Base-by-base conservation (phyloP, 1,140 invertebrate genomes). In the Achatina immaculata region DNA sequence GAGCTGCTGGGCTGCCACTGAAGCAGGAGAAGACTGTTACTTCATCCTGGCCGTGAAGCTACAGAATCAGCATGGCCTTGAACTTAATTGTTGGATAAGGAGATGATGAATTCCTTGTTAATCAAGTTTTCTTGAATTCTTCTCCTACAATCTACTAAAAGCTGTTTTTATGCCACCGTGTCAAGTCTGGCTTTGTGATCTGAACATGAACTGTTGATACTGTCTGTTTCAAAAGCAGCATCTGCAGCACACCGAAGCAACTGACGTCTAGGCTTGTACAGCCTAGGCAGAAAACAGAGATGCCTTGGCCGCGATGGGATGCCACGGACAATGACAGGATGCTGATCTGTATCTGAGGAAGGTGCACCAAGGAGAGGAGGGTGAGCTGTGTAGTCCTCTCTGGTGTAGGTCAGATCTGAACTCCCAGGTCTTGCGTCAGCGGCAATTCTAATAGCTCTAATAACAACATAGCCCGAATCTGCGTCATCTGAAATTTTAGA, bases 181-280 rank as follows among this genome's bases (percentile, higher is more conserved):
- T n/a, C n/a, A n/a, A n/a, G n/a, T n/a, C n/a, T n/a, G n/a, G n/a
- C n/a, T n/a, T n/a, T n/a, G n/a, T n/a, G n/a, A n/a, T n/a, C n/a
- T n/a, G n/a, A n/a, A n/a, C n/a, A n/a, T n/a, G n/a, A n/a, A n/a
- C n/a, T n/a, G n/a, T n/a, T n/a, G n/a, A n/a, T n/a, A n/a, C n/a
- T n/a, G 36, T 88, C 86, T 28, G 84, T 85, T 68, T 88, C 86
- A 83, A 88, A 88, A 14, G 86, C 86, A 81, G 86, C 86, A 83
- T 88, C 86, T 42, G 85, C 83, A 78, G 85, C 85, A 65, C 86
- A 86, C 62, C 83, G 82, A 28, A 88, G 81, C 14, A 88, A 71
- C 16, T 83, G 62, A 69, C 86, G 80, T 62, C 86, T 82, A 9
- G 86, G 86, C 19, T 83, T 78, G 72, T 88, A 88, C 11, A 80